Conservation (phyloP, 2,113 vertebrate species). For the Burhinus oedicnemus region DNA sequence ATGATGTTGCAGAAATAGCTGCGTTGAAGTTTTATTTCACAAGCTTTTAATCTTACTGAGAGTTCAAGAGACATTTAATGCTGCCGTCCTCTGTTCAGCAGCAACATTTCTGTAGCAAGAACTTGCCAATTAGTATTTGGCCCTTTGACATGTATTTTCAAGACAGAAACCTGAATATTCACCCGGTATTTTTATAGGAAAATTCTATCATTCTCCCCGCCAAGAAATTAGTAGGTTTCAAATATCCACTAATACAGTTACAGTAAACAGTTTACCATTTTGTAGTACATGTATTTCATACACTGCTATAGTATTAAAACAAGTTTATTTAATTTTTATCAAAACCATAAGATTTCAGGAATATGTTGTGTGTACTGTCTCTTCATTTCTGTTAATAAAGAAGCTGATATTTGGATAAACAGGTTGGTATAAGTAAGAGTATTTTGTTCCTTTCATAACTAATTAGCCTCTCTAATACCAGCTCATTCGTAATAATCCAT, state of each 20-base stretch:
- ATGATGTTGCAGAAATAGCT: background rate
- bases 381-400: constrained; percentile 18
- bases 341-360: background rate
- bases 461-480: background rate
- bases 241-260: background rate
- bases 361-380: background rate
- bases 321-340: background rate
- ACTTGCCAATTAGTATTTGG: background rate
- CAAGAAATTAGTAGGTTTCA: background rate
- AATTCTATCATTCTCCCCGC: background rate
- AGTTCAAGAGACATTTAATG: background rate
- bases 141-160: background rate
- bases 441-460: background rate
- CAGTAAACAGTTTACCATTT: background rate
- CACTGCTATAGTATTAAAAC: background rate
- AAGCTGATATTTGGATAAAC: background rate
- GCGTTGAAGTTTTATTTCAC: background rate
- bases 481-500: background rate
- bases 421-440: background rate
- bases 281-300: background rate
- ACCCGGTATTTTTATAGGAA: background rate
- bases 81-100: background rate
- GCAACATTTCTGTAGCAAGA: background rate
- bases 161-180: background rate
- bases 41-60: background rate